Percentiles rank a stretch among this genome's conserved stretches.
Evolutionary conservation across 2,888 invertebrate species (phyloP).

Genomic region (Actias luna): DNA sequence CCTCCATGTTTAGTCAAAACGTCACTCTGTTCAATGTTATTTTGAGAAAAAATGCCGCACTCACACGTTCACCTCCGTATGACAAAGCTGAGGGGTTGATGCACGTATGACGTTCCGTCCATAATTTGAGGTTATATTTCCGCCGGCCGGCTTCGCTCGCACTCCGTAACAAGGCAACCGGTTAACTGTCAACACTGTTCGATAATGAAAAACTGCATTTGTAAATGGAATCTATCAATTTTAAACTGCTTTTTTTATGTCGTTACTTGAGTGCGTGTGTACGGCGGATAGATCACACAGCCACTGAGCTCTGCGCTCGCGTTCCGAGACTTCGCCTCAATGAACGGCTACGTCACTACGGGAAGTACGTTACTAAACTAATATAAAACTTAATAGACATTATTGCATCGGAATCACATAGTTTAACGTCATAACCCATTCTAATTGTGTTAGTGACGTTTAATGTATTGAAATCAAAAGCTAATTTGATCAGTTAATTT

Average conservation of each 20-base stretch:
- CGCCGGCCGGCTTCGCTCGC: slow-evolving; percentile 42
- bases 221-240: slow-evolving; percentile 10
- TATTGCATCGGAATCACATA: slow-evolving; percentile 52
- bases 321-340: slow-evolving; percentile 67
- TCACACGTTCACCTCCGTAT: slow-evolving; percentile 62
- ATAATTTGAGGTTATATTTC: slow-evolving; percentile 52
- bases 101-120: slow-evolving; percentile 55
- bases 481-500: slow-evolving; percentile 27
- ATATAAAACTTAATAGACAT: slow-evolving; percentile 57
- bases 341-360: slow-evolving; percentile 73
- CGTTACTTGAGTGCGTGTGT: slow-evolving; percentile 73
- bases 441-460: slow-evolving; percentile 62
- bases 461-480: slow-evolving; percentile 36
- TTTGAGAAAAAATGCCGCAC: slow-evolving; percentile 62
- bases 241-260: slow-evolving; percentile 27
- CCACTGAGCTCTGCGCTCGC: slow-evolving; percentile 71
- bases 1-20: slow-evolving; percentile 58
- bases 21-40: slow-evolving; percentile 43
- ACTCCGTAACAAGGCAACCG: not conserved
- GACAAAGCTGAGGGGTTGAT: slow-evolving; percentile 51
- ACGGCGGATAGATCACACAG: slow-evolving; percentile 74
- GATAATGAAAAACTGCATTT: slow-evolving; percentile 11
- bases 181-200: slow-evolving; percentile 4
- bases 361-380: slow-evolving; percentile 74
- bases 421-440: slow-evolving; percentile 53